phyloP scores from a whole-genome alignment of 2,113 vertebrate species.

The Struthidea cinerea region DNA sequence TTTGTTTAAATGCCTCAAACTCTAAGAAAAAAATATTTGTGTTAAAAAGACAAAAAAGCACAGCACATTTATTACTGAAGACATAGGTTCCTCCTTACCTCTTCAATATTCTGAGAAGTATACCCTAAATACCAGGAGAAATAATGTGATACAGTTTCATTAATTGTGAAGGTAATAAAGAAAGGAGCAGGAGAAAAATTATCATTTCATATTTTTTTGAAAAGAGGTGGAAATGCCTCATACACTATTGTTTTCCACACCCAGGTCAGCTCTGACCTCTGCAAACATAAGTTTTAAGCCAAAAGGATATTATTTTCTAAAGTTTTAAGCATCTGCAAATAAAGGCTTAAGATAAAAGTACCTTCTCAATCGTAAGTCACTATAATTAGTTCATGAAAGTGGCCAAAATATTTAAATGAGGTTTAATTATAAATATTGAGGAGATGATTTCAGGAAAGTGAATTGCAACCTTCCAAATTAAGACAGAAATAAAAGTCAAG shows the following conservation, averaged over 20 bases:
- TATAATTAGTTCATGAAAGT: constrained; percentile 24
- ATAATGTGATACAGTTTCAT: background rate
- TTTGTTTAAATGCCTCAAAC: background rate
- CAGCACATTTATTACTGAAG: background rate
- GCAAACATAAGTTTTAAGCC: background rate
- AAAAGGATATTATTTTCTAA: background rate
- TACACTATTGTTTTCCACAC: background rate
- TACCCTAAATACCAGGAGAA: background rate
- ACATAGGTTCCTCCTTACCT: background rate
- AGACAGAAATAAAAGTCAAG: background rate
- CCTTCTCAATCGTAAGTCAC: background rate
- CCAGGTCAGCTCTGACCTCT: background rate
- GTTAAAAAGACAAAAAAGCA: background rate
- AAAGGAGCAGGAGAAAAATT: background rate
- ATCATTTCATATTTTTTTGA: background rate
- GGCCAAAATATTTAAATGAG: constrained; percentile 40
- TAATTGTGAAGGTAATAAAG: background rate
- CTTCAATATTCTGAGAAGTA: background rate
- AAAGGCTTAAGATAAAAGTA: background rate
- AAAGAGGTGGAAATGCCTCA: background rate
- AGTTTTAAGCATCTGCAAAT: background rate
- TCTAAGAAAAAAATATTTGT: background rate
- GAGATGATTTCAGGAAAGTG: background rate
- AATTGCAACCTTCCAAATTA: background rate
- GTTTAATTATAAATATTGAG: constrained; percentile 29